Evolutionary conservation across 2,888 invertebrate genomes (phyloP).

Genomic region (Gandaritis pyraliata): DNA sequence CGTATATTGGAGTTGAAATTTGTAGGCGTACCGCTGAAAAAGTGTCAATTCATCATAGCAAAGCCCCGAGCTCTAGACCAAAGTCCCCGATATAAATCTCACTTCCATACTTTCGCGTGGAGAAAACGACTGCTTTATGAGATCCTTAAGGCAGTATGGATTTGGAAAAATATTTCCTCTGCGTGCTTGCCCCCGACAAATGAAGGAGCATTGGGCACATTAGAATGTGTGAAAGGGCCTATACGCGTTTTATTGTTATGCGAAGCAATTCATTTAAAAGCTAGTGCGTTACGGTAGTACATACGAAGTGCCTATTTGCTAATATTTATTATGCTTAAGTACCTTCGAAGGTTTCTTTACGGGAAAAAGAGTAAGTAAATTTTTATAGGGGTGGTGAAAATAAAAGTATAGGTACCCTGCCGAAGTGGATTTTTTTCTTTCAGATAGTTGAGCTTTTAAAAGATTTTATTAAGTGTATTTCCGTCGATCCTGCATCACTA

Average conservation of each 20-base stretch:
- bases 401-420: slow-evolving; percentile 34
- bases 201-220: slow-evolving; percentile 81
- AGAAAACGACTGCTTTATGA: slow-evolving; percentile 84
- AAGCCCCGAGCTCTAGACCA: slow-evolving; percentile 79
- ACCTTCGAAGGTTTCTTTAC: slow-evolving; percentile 55
- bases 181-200: slow-evolving; percentile 82
- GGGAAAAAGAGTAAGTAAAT: slow-evolving; percentile 62
- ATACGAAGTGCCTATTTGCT: slow-evolving; percentile 79
- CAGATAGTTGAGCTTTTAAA: slow-evolving; percentile 37
- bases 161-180: slow-evolving; percentile 84
- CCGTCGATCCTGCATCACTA: slow-evolving; percentile 49
- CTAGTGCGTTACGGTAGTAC: slow-evolving; percentile 76
- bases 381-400: slow-evolving; percentile 52
- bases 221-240: slow-evolving; percentile 82
- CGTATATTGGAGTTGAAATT: slow-evolving; percentile 82
- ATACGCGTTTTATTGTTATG: slow-evolving; percentile 82
- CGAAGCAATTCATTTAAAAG: slow-evolving; percentile 84
- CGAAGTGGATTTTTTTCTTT: slow-evolving; percentile 30
- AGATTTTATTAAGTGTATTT: slow-evolving; percentile 54
- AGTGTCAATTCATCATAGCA: slow-evolving; percentile 84
- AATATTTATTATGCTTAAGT: slow-evolving; percentile 75
- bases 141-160: slow-evolving; percentile 85
- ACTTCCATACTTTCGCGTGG: slow-evolving; percentile 84
- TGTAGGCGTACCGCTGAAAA: slow-evolving; percentile 79
- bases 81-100: slow-evolving; percentile 83